Base-by-base conservation (phyloP, 2,113 vertebrate species). In the Serinus canaria region DNA sequence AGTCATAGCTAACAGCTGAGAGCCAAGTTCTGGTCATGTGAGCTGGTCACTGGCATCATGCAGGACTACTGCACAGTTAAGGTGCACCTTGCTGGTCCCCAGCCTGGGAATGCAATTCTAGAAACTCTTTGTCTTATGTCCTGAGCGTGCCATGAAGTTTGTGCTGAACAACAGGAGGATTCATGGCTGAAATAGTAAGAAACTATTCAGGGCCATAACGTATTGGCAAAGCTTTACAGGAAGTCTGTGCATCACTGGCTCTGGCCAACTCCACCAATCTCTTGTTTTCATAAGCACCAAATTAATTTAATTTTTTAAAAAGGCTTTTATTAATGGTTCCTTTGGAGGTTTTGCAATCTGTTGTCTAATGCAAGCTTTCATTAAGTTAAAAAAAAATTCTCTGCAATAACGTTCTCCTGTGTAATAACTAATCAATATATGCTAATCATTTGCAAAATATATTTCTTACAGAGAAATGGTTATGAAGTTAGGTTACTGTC, bases 311-410 rank as follows among this genome's bases (percentile, higher is more conserved):
- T 92, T 85, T 92, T 75, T 86, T 23, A 0, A 23, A 94, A 91
- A 91, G 68, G 20, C 58, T 58, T 68, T 95, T 73, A 89, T 94
- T 77, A 87, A 73, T 47, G 59, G 62, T 74, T 96, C 46, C 30
- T 75, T 46, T 75, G 85, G 88, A 85, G 49, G 44, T 73, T 90
- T 92, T 92, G 62, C 66, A 92, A 35, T 87, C 82, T 91, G 80
- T 92, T 94, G 64, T 96, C 92, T 95, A 95, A 96, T 78, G 80
- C n/a, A 91, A 89, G 74, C 84, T 95, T 95, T 95, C 90, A 93
- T 96, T 83, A 87, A 84, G 69, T 93, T 78, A 37, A 16, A 81
- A 84, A 41, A 90, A 94, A 46, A 37, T 50, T 59, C 58, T 79
- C 77, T 86, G 68, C 86, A 80, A 24, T 94, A 94, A 58, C 49